Conservation (phyloP, 2,888 invertebrate genomes). For the Acanthosepion lycidas region DNA sequence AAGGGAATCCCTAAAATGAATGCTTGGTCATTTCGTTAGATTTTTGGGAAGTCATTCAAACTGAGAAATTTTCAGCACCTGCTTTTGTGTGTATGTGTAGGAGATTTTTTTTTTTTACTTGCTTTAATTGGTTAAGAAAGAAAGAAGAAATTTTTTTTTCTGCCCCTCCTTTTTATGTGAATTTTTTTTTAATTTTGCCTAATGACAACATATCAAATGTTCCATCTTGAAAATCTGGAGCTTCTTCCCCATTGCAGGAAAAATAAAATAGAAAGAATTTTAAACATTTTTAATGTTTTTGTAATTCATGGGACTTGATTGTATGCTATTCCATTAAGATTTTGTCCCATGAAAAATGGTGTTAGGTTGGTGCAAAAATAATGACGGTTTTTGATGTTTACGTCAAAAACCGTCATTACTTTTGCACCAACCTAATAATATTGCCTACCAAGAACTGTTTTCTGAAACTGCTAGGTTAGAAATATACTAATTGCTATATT, state of each 20-base stretch:
- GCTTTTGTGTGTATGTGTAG: neutral
- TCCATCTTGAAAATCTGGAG: neutral
- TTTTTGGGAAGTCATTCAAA: neutral
- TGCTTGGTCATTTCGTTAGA: neutral
- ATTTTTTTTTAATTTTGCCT: too few relatives aligned
- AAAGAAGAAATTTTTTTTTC: neutral
- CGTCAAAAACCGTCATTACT: too few relatives aligned
- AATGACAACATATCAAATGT: neutral
- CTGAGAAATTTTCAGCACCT: too few relatives aligned
- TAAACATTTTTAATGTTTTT: neutral
- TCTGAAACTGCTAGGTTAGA: too few relatives aligned
- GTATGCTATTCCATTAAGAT: neutral
- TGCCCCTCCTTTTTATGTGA: neutral
- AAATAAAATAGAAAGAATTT: neutral
- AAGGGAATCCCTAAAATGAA: neutral
- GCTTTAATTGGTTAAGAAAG: neutral
- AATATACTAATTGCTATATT: too few relatives aligned
- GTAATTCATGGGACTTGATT: neutral
- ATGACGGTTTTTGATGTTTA: too few relatives aligned
- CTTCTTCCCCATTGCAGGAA: neutral
- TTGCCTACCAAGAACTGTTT: too few relatives aligned
- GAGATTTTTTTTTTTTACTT: too few relatives aligned
- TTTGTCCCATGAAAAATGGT: neutral
- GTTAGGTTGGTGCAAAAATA: too few relatives aligned
- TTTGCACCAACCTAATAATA: too few relatives aligned